phyloP scores from a whole-genome alignment of 2,797 vertebrate species.

The Microchirus variegatus region DNA sequence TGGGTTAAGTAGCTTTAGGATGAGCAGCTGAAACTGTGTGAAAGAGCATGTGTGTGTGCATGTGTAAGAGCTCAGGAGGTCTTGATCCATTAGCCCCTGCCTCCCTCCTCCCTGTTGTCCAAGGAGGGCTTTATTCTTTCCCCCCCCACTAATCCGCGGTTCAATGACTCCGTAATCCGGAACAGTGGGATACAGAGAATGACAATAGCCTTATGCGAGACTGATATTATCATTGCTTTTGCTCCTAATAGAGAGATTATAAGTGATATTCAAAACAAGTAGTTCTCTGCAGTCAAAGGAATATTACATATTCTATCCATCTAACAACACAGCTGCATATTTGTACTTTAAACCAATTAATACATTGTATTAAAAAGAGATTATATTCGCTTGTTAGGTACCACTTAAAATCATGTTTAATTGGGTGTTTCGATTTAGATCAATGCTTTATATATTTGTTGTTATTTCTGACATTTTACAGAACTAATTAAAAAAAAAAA shows the following conservation, averaged over 20 bases:
- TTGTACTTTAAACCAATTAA: no score
- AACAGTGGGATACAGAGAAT: conserved; percentile 45
- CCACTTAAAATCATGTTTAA: neutral
- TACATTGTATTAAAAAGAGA: neutral
- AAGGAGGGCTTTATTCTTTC: conserved; percentile 46
- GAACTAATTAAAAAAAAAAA: no score
- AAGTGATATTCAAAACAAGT: conserved; percentile 30
- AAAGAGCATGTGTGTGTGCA: conserved; percentile 8
- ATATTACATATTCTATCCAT: neutral
- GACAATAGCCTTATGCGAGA: conserved; percentile 44
- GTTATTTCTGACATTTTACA: no score
- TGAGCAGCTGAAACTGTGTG: conserved; percentile 34
- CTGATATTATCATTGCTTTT: conserved; percentile 55
- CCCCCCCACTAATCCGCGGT: conserved; percentile 52
- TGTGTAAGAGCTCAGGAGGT: conserved; percentile 30
- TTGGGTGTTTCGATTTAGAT: no score
- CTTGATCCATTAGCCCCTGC: conserved; percentile 41
- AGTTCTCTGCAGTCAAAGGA: neutral
- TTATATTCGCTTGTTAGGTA: neutral
- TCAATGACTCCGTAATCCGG: conserved; percentile 60
- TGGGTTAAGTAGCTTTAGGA: conserved; percentile 57
- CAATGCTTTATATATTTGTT: neutral
- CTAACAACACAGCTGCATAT: neutral
- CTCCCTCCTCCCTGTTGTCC: conserved; percentile 38
- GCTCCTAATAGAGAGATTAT: conserved; percentile 47